Evolutionary conservation across 2,888 invertebrate genomes (phyloP).

Genomic region (Horisme vitalbata): DNA sequence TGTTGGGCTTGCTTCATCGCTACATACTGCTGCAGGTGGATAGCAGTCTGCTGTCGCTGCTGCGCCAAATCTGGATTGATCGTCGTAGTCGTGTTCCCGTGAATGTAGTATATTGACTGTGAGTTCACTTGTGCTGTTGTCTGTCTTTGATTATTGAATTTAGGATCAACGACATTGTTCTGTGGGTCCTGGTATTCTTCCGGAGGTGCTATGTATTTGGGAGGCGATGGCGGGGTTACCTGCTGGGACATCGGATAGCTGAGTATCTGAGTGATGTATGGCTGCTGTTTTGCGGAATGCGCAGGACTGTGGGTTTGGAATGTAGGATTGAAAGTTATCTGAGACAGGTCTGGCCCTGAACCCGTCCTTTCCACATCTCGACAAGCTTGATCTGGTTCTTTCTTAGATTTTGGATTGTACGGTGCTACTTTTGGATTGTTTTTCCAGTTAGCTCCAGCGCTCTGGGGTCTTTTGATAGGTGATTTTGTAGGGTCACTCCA

Average conservation of each 20-base stretch:
- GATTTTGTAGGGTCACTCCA: constrained; percentile 72
- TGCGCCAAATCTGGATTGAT: constrained; percentile 66
- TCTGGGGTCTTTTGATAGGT: constrained; percentile 73
- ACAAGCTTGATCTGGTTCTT: constrained; percentile 43
- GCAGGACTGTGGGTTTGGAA: constrained; percentile 80
- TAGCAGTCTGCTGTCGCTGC: constrained; percentile 75
- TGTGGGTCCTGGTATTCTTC: constrained; percentile 78
- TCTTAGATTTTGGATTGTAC: constrained; percentile 67
- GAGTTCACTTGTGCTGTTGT: constrained; percentile 42
- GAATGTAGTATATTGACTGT: constrained; percentile 75
- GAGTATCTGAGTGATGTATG: constrained; percentile 76
- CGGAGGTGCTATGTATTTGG: constrained; percentile 74
- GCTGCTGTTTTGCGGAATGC: constrained; percentile 71
- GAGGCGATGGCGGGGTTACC: constrained; percentile 71
- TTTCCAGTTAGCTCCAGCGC: constrained; percentile 73
- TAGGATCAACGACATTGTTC: constrained; percentile 59
- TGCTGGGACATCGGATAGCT: constrained; percentile 77
- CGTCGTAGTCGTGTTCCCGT: constrained; percentile 59
- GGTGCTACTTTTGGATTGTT: constrained; percentile 71
- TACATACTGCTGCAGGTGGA: constrained; percentile 77
- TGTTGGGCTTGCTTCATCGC: constrained; percentile 82
- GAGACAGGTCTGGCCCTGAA: constrained; percentile 65
- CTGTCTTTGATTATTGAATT: constrained; percentile 51
- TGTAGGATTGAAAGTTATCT: constrained; percentile 78
- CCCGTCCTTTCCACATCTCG: constrained; percentile 53